Evolutionary conservation across 2,797 vertebrate species (phyloP), one percentile per base, ranked within the genome.

Genomic region (Clarias pachynema): DNA sequence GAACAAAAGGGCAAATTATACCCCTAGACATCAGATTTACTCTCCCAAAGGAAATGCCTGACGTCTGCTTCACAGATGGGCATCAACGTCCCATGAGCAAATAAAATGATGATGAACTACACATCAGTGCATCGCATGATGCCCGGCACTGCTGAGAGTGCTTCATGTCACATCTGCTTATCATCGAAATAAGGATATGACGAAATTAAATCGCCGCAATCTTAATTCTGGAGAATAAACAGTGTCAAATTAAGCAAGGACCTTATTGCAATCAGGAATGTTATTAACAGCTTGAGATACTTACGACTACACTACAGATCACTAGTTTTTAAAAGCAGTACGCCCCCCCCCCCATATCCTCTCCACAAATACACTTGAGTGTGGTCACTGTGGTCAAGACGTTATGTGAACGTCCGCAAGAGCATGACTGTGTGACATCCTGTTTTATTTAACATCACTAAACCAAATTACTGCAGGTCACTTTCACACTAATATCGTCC

Each of bases 1-100:
- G 29, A 70, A 86, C 84, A 84, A 86, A 88, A 81, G 60, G 53
- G 57, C 56, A 68, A 82, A 82, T 75, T 69, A 22, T 70, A 59
- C 80, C 15, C 60, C 24, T 24, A 66, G 83, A 68, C 62, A 86
- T 88, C 86, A 84, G 88, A 89, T 89, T 14, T 12, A 73, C 85
- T 68, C n/a, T 86, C 82, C 82, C 82, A 77, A 26, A 79, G 79
- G 83, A 88, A 81, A 78, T 44, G 37, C 29, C 81, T 18, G 60
- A 62, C 18, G 77, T 72, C 66, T 73, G 72, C 62, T 66, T 85
- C 84, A 86, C 81, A 83, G 80, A 87, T 83, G 78, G 81, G 40
- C 73, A 84, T 79, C 82, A 49, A 63, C 63, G 53, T 75, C 70
- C 56, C n/a, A 82, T 60, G 59, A 77, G 63, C 86, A 29, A 85